Evolutionary conservation across 2,113 vertebrate genomes (phyloP).

Genomic region (Pluvialis apricaria): DNA sequence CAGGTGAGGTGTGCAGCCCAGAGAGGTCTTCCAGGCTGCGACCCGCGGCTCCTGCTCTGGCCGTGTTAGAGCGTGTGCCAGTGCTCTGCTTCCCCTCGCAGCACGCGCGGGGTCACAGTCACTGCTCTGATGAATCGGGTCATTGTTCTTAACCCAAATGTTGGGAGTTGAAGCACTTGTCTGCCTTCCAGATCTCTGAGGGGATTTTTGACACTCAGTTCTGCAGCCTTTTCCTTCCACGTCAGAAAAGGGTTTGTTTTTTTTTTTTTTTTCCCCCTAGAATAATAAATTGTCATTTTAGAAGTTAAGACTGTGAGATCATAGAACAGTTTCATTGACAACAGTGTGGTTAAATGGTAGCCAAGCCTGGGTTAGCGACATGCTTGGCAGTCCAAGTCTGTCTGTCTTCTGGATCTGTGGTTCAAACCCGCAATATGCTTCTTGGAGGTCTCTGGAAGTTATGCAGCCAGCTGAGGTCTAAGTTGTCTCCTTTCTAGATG

Average conservation of each 20-base stretch:
- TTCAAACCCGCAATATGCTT: background rate
- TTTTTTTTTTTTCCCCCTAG: background rate
- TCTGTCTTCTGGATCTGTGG: background rate
- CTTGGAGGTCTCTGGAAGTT: background rate
- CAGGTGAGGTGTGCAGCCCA: too few relatives aligned
- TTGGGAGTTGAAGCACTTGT: background rate
- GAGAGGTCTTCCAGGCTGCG: background rate
- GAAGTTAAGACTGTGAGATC: background rate
- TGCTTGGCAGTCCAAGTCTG: background rate
- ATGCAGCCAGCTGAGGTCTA: constrained; percentile 4
- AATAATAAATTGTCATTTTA: background rate
- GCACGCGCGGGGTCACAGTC: background rate
- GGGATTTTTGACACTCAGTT: background rate
- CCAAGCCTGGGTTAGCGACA: background rate
- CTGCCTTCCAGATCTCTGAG: background rate
- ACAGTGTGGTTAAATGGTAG: background rate
- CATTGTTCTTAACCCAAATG: background rate
- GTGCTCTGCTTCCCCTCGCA: background rate
- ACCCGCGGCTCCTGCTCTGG: background rate
- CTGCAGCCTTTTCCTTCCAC: background rate
- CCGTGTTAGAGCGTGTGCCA: background rate
- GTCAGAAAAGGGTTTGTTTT: background rate
- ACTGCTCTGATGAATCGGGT: background rate
- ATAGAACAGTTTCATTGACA: background rate
- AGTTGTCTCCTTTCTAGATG: constrained; percentile 3